These are phyloP conservation scores for Dallia pectoralis DNA, from an alignment of 2,797 vertebrate genomes.

Conservation along the genomic window DNA sequence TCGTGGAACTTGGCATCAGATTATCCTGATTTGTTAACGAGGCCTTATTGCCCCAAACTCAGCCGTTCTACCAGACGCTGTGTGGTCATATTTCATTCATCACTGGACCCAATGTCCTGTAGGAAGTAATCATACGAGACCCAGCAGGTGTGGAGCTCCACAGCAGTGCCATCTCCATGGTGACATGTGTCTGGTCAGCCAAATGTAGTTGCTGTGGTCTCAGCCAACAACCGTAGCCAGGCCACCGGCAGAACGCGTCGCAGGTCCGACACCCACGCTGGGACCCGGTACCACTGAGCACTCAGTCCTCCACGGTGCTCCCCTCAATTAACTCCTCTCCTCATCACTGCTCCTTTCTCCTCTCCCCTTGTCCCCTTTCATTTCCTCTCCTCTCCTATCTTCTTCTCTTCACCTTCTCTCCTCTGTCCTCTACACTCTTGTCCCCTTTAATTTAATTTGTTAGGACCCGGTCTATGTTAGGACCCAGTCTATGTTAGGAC, in stretches of 20 bases:
- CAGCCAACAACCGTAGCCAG: constrained; percentile 48
- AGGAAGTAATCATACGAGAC: background rate
- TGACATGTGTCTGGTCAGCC: constrained; percentile 57
- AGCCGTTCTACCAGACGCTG: background rate
- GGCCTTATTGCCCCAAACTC: background rate
- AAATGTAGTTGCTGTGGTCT: constrained; percentile 39
- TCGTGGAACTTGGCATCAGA: background rate
- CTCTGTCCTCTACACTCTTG: too few relatives aligned
- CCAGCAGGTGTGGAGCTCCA: constrained; percentile 16
- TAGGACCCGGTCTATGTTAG: too few relatives aligned
- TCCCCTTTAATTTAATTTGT: too few relatives aligned
- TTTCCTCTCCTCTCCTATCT: background rate
- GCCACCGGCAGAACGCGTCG: constrained; percentile 38
- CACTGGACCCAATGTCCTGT: background rate
- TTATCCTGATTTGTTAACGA: background rate
- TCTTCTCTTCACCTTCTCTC: background rate
- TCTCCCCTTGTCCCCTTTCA: background rate
- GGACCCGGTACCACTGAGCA: background rate
- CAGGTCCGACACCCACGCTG: constrained; percentile 8
- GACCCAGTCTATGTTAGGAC: too few relatives aligned
- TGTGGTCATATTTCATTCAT: background rate
- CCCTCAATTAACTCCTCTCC: background rate
- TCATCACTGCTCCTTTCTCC: background rate
- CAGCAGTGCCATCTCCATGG: constrained; percentile 52
- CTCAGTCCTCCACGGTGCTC: too few relatives aligned